These are phyloP conservation scores for Spatulosminthurus flaviceps DNA, from an alignment of 2,888 invertebrate species.

Conservation along the genomic window DNA sequence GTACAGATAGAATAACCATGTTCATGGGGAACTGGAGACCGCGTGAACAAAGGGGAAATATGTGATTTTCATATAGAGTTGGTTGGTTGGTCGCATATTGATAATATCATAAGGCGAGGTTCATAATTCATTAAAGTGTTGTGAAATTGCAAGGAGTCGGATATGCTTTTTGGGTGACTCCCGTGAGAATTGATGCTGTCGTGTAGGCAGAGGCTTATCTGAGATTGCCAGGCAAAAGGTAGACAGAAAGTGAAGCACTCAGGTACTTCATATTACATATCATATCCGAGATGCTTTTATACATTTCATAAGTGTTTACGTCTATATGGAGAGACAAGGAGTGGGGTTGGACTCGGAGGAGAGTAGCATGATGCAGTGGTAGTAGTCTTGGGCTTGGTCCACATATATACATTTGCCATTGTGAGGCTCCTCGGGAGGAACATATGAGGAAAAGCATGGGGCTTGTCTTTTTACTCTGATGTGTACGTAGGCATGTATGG, in stretches of 20 bases:
- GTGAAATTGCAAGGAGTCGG: conserved; percentile 61
- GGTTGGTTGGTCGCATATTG: conserved; percentile 57
- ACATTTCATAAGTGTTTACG: conserved; percentile 7
- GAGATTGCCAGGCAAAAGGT: conserved; percentile 60
- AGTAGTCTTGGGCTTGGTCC: background rate
- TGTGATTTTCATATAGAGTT: conserved; percentile 57
- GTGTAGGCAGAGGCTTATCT: conserved; percentile 55
- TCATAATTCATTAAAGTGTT: conserved; percentile 64
- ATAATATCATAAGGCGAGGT: conserved; percentile 61
- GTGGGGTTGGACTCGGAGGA: background rate
- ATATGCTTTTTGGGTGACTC: conserved; percentile 52
- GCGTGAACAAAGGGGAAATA: conserved; percentile 55
- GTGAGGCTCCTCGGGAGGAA: background rate
- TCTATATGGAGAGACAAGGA: background rate
- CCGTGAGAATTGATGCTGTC: conserved; percentile 53
- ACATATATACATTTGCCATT: too few relatives aligned
- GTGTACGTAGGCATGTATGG: background rate
- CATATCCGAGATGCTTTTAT: conserved; percentile 27
- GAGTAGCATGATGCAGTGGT: background rate
- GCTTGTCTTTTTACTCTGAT: background rate
- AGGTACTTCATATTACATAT: conserved; percentile 44
- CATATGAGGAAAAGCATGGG: background rate
- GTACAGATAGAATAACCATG: conserved; percentile 40
- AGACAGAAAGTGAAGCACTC: conserved; percentile 40
- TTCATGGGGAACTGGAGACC: conserved; percentile 52